Base-by-base conservation (phyloP, 2,888 invertebrate species). In the Philereme transversata region DNA sequence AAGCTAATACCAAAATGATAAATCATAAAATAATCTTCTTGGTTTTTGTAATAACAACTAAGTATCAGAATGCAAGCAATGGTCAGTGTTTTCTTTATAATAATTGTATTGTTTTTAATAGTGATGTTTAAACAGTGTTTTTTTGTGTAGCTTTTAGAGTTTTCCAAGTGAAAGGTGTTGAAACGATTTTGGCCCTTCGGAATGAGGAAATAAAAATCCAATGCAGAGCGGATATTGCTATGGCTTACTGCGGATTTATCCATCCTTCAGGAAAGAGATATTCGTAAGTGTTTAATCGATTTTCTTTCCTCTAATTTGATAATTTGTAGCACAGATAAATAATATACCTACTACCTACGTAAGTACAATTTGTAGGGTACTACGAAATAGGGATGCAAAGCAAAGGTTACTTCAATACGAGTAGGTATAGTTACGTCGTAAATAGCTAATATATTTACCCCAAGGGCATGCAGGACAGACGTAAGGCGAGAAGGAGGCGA, bases 171-270 rank as follows among this genome's bases (percentile, higher is more conserved):
- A 69, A 83, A 8, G 87, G 83, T 43, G 77, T 76, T 4, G 79
- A 83, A 66, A 89, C 82, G 1, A 85, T 92, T 45, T 69, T 92
- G 56, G 87, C 91, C 0, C 72, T 87, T 8, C 82, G 83, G 66
- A 82, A 85, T 62, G 90, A 91, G 66, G 66, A 70, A 1, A 74
- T 93, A 43, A 77, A 68, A 44, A 83, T 93, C 64, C 77, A 84
- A 67, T 92, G 92, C 63, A 81, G 79, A 55, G 76, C 86, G 2
- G 83, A 87, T 51, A 78, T 76, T 60, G 81, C 86, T 0, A 87
- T 92, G 80, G 77, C 81, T 1, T 92, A 92, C 64, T 93, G 93
- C 72, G 91, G 88, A 9, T 87, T 92, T 57, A 76, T 86, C 44
- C 84, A 91, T 74, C 90, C 92, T 0, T 83, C 74, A 63, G 91